phyloP scores from a whole-genome alignment of 2,888 invertebrate species.

The Leptinotarsa haldemani region DNA sequence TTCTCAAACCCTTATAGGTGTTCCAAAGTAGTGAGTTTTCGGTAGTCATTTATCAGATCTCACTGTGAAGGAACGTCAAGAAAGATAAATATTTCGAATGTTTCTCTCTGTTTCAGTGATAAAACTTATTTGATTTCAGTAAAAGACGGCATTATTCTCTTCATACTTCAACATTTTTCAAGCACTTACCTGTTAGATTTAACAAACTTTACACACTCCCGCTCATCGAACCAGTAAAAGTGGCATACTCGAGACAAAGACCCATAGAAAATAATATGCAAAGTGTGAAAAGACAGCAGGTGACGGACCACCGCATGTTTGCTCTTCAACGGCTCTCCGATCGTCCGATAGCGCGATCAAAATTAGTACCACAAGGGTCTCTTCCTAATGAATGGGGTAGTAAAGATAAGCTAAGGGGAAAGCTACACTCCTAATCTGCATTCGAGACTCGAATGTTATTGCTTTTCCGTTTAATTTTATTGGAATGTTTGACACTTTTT shows the following conservation, averaged over 20 bases:
- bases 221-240: no score
- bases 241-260: background rate
- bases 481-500: conserved; percentile 15
- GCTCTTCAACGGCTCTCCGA: conserved; percentile 48
- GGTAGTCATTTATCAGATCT: no score
- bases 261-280: background rate
- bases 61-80: no score
- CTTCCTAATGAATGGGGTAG: conserved; percentile 43
- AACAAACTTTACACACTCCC: no score
- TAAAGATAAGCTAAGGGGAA: conserved; percentile 40
- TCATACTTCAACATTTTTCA: no score
- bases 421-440: conserved; percentile 39
- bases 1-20: no score
- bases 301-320: conserved; percentile 52
- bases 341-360: conserved; percentile 45
- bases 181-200: no score
- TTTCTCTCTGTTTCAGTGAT: no score
- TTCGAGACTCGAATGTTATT: conserved; percentile 31
- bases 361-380: conserved; percentile 41
- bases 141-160: no score
- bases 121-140: no score
- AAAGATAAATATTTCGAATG: no score
- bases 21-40: no score
- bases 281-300: conserved; percentile 44
- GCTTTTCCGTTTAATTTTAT: conserved; percentile 14